Base-by-base conservation (phyloP, 2,888 invertebrate species). In the Stratiomys singularior region DNA sequence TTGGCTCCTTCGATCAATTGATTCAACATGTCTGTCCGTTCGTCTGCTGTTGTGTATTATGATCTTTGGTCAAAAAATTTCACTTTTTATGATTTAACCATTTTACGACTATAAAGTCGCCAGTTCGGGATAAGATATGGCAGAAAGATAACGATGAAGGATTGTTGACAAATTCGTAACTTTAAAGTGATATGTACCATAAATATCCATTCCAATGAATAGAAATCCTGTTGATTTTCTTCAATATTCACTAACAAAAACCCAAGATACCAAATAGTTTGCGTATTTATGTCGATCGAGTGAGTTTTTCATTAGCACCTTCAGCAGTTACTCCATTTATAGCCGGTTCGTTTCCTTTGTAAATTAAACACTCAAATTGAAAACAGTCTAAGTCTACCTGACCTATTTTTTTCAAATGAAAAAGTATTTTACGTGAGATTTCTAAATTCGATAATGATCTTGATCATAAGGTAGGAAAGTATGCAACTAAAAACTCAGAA, bases 81-180 rank as follows among this genome's bases (percentile, higher is more conserved):
- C 74, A 60, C 74, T 37, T 74, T 74, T 74, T 74, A 74, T 74
- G 74, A 74, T 74, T 74, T 74, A 74, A 60, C 74, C 60, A 60
- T 74, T 74, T 74, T 74, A 74, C 58, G 58, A 58, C 60, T 60
- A 74, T 58, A 37, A 30, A 58, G 74, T 74, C 74, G 74, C 74
- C 74, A 37, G 74, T 67, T 9, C 9, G 21, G 23, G 25, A 74
- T 58, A 25, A 28, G 72, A 72, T 56, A 30, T 30, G 46, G 21
- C 46, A 37, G 46, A n/a, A n/a, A 58, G 74, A 74, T 74, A 58
- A n/a, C 58, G 37, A 58, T 58, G 58, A 74, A 74, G 74, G 74
- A 60, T 69, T 69, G 72, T 76, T 77, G 79, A 79, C 79, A 79
- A 79, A 79, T 79, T 77, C 79, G 79, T 77, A 72, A 77, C 74